Evolutionary conservation across 2,797 vertebrate species (phyloP), one percentile per base, ranked within the genome.

Genomic region (Danio tinwini): DNA sequence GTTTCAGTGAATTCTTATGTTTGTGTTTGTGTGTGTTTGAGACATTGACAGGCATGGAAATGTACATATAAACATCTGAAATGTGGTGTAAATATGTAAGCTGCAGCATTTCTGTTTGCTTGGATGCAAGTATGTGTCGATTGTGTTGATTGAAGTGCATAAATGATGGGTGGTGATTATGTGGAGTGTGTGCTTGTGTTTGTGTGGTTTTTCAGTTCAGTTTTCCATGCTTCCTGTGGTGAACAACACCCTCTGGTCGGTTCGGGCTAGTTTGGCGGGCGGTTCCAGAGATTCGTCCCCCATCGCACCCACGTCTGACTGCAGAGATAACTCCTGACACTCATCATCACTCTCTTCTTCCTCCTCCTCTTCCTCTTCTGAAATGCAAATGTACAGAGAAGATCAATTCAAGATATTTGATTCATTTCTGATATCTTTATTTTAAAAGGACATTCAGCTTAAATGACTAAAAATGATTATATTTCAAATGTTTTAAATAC

Each of bases 341-440:
- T 97, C 94, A 1, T 97, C 96, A 0, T 97, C 96, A 5, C 96
- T 97, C 53, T 96, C 96, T 45, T 97, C 96, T 8, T 97, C 97
- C 42, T 97, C 97, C 12, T 98, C 96, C 69, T 97, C 97, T 79
- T 98, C 97, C 58, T 98, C 96, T 62, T 97, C 96, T 97, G 88
- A 81, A 5, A 58, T 29, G 74, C 72, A 77, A 65, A 81, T 14
- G 87, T 37, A 55, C 49, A 17, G 37, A 42, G 52, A 8, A 74
- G 64, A 68, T 37, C 13, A 56, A 21, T 49, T 14, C 29, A 44
- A 9, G 45, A 3, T 1, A 21, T 50, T 17, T 40, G 40, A 50
- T 53, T n/a, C 14, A 53, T 16, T 17, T 53, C 9, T 39, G 16
- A 53, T 13, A 5, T 39, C 39, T 69, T 7, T 5, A 7, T 40